Conservation (phyloP, 2,797 vertebrate genomes). For the Cyclura pinguis region DNA sequence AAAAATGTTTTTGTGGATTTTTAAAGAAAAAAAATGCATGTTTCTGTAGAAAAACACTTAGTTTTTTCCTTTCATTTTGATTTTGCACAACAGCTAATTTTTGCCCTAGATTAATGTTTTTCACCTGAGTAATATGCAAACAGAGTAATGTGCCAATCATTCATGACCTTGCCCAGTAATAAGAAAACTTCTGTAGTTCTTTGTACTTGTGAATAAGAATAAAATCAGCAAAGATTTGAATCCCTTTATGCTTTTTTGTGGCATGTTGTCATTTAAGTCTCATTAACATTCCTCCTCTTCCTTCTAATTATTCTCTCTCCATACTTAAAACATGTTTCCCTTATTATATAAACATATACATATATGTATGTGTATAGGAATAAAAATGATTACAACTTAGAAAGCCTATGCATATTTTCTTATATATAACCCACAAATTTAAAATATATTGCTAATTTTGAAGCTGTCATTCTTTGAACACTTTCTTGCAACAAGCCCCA, state of each 20-base stretch:
- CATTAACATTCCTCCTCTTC: not conserved
- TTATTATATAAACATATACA: not conserved
- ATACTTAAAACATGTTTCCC: not conserved
- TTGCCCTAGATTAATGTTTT: no score
- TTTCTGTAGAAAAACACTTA: no score
- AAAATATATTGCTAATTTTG: not conserved
- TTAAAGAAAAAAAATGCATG: no score
- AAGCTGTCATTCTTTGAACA: not conserved
- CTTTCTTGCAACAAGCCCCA: not conserved
- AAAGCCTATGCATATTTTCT: not conserved
- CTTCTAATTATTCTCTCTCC: not conserved
- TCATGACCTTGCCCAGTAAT: no score
- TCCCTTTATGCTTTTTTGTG: not conserved
- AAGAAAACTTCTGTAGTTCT: no score
- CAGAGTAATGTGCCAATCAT: no score
- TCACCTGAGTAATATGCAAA: no score
- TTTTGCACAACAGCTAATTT: no score
- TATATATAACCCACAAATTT: not conserved
- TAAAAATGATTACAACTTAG: not conserved
- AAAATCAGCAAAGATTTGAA: no score
- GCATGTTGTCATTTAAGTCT: not conserved
- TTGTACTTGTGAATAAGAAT: no score
- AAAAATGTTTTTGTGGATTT: no score
- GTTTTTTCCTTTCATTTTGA: no score
- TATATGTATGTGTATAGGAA: not conserved